phyloP scores from a whole-genome alignment of 2,797 vertebrate species.

The Novumbra hubbsi region DNA sequence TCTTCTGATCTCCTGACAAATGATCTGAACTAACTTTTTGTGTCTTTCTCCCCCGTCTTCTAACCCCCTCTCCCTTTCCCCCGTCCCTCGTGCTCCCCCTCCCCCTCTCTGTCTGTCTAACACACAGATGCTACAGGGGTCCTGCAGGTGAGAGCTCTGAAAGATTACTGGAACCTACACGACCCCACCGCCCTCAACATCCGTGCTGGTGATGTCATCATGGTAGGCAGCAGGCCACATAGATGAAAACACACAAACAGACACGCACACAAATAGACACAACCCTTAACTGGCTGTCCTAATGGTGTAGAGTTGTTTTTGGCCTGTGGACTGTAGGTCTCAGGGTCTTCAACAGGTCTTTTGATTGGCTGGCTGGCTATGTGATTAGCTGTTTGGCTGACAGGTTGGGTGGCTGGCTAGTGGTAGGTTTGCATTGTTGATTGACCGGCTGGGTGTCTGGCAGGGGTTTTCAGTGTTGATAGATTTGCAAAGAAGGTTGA shows the following conservation, averaged over 20 bases:
- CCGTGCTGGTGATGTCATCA: constrained; percentile 92
- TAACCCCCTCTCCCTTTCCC: background rate
- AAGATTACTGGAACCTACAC: constrained; percentile 96
- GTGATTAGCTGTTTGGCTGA: background rate
- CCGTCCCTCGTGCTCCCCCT: background rate
- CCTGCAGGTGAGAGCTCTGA: constrained; percentile 92
- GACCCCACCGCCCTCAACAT: constrained; percentile 96
- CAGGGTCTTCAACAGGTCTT: background rate
- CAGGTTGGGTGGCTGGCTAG: background rate
- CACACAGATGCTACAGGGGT: constrained; percentile 89
- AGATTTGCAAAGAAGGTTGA: no score
- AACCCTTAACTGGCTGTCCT: no score
- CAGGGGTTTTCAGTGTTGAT: background rate
- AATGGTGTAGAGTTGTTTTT: background rate
- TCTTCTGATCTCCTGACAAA: background rate
- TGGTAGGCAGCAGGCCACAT: constrained; percentile 62
- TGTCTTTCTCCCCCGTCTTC: background rate
- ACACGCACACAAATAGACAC: background rate
- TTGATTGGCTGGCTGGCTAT: background rate
- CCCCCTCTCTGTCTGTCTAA: background rate
- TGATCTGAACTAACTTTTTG: constrained; percentile 18
- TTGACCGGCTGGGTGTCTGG: background rate
- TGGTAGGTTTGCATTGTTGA: no score
- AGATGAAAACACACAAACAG: background rate
- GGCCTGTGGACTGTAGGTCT: background rate